Evolutionary conservation across 2,113 vertebrate species (phyloP).

Genomic region (Gymnobelideus leadbeateri): DNA sequence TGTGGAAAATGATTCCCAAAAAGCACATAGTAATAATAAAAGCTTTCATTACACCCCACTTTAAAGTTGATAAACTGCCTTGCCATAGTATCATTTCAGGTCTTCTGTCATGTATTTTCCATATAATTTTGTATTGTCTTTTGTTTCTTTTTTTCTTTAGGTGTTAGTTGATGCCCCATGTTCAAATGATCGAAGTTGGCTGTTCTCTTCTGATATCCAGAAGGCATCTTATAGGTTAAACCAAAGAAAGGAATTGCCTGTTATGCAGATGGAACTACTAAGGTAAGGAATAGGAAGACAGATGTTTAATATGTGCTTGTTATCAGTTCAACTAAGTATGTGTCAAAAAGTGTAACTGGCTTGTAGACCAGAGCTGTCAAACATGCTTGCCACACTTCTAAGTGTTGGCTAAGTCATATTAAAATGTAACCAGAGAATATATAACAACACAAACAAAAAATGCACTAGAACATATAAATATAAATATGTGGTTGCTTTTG

Average conservation of each 20-base stretch:
- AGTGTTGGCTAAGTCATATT: background rate
- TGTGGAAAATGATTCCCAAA: conserved; percentile 12
- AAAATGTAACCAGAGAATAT: background rate
- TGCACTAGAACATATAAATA: background rate
- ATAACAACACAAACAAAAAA: background rate
- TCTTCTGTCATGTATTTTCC: background rate
- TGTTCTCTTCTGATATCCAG: conserved; percentile 88
- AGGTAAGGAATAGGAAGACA: conserved; percentile 80
- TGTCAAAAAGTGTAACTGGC: conserved; percentile 2
- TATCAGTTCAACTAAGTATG: conserved; percentile 11
- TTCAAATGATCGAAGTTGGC: conserved; percentile 97
- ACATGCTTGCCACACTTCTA: background rate
- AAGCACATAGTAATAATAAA: background rate
- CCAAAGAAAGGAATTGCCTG: conserved; percentile 80
- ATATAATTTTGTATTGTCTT: background rate
- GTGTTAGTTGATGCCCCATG: conserved; percentile 91
- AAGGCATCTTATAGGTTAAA: conserved; percentile 80
- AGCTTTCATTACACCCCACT: background rate
- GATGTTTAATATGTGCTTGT: background rate
- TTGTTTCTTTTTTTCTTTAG: conserved; percentile 65
- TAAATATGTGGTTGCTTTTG: background rate
- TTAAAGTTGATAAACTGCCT: background rate
- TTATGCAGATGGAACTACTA: conserved; percentile 83
- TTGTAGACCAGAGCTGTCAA: background rate
- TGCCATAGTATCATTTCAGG: background rate